Percentiles rank a stretch among this genome's conserved stretches.
phyloP scores from a whole-genome alignment of 2,113 vertebrate species.

The Uropsilus gracilis region DNA sequence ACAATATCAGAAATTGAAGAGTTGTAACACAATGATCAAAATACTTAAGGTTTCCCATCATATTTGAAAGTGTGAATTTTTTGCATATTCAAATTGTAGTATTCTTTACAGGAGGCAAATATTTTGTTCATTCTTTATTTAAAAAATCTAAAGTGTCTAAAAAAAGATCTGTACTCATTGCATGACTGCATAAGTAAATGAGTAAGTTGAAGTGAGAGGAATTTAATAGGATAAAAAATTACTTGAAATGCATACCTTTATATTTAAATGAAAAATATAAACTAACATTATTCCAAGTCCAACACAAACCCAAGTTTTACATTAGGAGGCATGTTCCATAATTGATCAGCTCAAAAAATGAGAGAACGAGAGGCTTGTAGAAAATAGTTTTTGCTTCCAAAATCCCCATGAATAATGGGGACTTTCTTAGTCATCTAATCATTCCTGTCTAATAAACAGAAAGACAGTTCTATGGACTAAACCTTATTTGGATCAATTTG shows the following conservation, averaged over 20 bases:
- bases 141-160: neutral
- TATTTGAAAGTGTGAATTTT: neutral
- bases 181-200: neutral
- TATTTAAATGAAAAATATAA: constrained; percentile 23
- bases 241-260: neutral
- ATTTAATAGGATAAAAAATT: neutral
- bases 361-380: neutral
- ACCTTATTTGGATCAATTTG: neutral
- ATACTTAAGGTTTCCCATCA: neutral
- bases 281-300: neutral
- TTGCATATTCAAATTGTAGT: neutral
- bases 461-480: neutral
- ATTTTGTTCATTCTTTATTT: neutral
- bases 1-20: neutral
- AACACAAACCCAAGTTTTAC: neutral
- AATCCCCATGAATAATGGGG: neutral
- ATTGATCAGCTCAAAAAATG: neutral
- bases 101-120: neutral
- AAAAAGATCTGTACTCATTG: neutral
- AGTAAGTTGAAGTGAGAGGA: neutral
- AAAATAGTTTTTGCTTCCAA: constrained; percentile 38
- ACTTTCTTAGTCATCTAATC: neutral
- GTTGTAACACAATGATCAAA: neutral
- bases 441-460: neutral
- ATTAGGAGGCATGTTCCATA: neutral